phyloP scores from a whole-genome alignment of 2,888 invertebrate genomes.

The Tachystola acroxantha region DNA sequence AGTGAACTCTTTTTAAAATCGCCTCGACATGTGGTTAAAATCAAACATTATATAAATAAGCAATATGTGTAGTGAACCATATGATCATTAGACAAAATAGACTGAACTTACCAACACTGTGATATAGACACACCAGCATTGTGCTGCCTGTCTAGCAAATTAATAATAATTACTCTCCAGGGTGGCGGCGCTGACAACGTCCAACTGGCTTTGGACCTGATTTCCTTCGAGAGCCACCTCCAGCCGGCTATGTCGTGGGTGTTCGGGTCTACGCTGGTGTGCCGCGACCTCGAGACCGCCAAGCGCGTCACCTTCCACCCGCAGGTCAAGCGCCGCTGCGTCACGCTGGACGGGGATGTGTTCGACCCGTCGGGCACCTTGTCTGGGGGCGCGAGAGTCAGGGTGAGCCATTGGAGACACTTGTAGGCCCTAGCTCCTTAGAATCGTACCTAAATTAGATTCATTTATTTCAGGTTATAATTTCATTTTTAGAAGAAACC shows the following conservation, averaged over 20 bases:
- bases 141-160: no score
- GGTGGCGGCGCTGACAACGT: conserved; percentile 87
- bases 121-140: no score
- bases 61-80: no score
- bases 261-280: conserved; percentile 92
- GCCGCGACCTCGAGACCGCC: conserved; percentile 88
- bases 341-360: conserved; percentile 95
- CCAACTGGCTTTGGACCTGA: conserved; percentile 86
- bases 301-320: conserved; percentile 88
- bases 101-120: no score
- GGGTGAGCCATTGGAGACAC: conserved; percentile 51
- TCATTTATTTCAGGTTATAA: no score
- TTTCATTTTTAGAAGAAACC: no score
- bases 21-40: no score
- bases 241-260: conserved; percentile 91
- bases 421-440: no score
- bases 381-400: conserved; percentile 88
- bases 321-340: conserved; percentile 81
- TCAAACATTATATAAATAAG: no score
- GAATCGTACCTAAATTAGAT: no score
- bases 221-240: conserved; percentile 82
- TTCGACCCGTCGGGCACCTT: conserved; percentile 94
- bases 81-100: no score
- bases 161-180: conserved; percentile 26
- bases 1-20: no score